Evolutionary conservation across 2,797 vertebrate species (phyloP).

Genomic region (Psittacula echo): DNA sequence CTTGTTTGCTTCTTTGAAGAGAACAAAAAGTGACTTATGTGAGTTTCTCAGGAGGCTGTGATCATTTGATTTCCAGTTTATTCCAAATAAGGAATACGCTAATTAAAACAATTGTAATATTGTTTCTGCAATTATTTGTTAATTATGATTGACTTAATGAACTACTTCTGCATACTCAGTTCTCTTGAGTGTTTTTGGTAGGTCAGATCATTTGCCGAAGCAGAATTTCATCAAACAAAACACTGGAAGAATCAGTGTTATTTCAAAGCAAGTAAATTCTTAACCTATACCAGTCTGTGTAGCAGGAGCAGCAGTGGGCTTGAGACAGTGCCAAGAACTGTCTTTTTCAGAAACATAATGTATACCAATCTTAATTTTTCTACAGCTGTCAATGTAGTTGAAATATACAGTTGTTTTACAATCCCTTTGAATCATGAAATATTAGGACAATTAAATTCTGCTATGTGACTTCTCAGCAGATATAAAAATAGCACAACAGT

Average conservation of each 20-base stretch:
- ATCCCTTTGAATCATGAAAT: not conserved
- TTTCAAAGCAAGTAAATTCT: slow-evolving; percentile 45
- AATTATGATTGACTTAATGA: slow-evolving; percentile 47
- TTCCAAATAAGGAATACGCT: slow-evolving; percentile 18
- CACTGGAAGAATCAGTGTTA: not conserved
- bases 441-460: not conserved
- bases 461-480: not conserved
- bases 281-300: slow-evolving; percentile 11
- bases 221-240: slow-evolving; percentile 22
- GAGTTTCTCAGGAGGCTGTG: not conserved
- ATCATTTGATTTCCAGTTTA: slow-evolving; percentile 29
- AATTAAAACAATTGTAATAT: slow-evolving; percentile 47
- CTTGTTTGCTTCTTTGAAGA: not conserved
- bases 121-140: slow-evolving; percentile 29
- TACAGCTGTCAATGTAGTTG: not conserved
- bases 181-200: slow-evolving; percentile 1
- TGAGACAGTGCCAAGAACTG: slow-evolving; percentile 22
- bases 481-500: not conserved
- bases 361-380: slow-evolving; percentile 27
- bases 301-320: slow-evolving; percentile 25
- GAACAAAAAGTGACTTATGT: not conserved
- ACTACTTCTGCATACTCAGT: not conserved
- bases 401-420: slow-evolving; percentile 32
- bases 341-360: slow-evolving; percentile 33
- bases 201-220: not conserved